Percentiles rank a stretch among this genome's conserved stretches.
These are phyloP conservation scores for Propsilocerus akamusi DNA, from an alignment of 1,140 invertebrate species.

Conservation along the genomic window DNA sequence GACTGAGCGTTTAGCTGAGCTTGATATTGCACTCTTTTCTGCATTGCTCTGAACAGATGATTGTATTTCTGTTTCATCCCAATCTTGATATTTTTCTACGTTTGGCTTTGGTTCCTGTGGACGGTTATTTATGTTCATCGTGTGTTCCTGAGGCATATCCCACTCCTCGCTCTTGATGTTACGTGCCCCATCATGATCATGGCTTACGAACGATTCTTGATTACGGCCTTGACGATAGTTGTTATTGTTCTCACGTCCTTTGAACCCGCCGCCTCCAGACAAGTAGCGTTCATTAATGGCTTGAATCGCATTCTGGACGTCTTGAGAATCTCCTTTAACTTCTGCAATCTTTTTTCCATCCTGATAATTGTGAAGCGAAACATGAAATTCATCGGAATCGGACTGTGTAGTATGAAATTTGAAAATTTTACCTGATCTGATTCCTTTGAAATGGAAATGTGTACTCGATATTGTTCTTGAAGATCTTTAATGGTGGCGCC, in stretches of 20 bases:
- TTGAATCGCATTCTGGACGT: slow-evolving; percentile 28
- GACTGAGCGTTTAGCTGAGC: too few relatives aligned
- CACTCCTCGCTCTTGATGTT: background rate
- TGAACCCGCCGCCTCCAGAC: background rate
- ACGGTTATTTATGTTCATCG: background rate
- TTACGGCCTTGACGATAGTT: background rate
- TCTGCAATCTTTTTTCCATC: slow-evolving; percentile 31
- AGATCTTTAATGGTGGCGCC: slow-evolving; percentile 57
- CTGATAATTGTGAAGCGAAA: too few relatives aligned
- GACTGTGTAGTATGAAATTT: slow-evolving; percentile 25
- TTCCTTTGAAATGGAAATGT: slow-evolving; percentile 25
- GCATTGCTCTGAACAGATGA: too few relatives aligned
- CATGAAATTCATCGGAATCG: slow-evolving; percentile 20
- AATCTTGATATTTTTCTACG: too few relatives aligned
- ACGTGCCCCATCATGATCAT: background rate
- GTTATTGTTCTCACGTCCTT: background rate
- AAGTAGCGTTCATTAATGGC: slow-evolving; percentile 18
- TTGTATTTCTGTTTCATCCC: too few relatives aligned
- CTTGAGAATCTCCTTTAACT: slow-evolving; percentile 29
- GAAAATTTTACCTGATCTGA: slow-evolving; percentile 16
- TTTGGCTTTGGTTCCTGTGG: background rate
- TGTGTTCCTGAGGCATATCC: background rate
- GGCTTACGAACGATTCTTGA: background rate
- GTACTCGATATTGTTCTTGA: slow-evolving; percentile 35
- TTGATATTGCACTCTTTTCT: too few relatives aligned